Evolutionary conservation across 2,797 vertebrate genomes (phyloP).

Genomic region (Arrhamphus sclerolepis): DNA sequence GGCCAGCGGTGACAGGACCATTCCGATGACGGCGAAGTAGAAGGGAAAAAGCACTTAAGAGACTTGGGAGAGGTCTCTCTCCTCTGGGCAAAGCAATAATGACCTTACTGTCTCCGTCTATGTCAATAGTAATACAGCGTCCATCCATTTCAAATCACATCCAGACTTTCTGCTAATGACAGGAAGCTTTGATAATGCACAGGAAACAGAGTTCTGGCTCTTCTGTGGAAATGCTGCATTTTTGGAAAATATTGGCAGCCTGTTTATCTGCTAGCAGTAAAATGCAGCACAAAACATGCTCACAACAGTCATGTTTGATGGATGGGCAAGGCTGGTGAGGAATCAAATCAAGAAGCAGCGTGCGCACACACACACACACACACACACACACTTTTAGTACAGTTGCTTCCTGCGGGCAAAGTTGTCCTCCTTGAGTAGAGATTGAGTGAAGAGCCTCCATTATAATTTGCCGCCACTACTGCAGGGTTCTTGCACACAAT

Average conservation of each 20-base stretch:
- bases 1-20: constrained; percentile 57
- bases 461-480: constrained; percentile 51
- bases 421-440: constrained; percentile 35
- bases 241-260: constrained; percentile 21
- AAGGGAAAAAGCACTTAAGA: constrained; percentile 62
- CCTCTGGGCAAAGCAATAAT: constrained; percentile 63
- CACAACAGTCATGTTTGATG: constrained; percentile 15
- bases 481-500: constrained; percentile 33
- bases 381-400: constrained; percentile 54
- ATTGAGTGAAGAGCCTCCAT: constrained; percentile 32
- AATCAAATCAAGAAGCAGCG: constrained; percentile 34
- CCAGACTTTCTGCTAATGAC: constrained; percentile 58
- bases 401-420: constrained; percentile 50
- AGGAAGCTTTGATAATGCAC: constrained; percentile 65
- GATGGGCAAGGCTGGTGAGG: constrained; percentile 14
- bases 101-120: constrained; percentile 67
- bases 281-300: constrained; percentile 18
- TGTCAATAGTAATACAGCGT: constrained; percentile 61
- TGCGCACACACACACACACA: too few relatives aligned
- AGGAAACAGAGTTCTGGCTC: constrained; percentile 35
- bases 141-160: constrained; percentile 57
- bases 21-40: constrained; percentile 48
- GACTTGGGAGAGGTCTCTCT: constrained; percentile 59
- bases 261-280: constrained; percentile 6
- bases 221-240: constrained; percentile 6